These are phyloP conservation scores for Amblyjoppa proteus DNA, from an alignment of 2,888 invertebrate genomes.

Conservation along the genomic window DNA sequence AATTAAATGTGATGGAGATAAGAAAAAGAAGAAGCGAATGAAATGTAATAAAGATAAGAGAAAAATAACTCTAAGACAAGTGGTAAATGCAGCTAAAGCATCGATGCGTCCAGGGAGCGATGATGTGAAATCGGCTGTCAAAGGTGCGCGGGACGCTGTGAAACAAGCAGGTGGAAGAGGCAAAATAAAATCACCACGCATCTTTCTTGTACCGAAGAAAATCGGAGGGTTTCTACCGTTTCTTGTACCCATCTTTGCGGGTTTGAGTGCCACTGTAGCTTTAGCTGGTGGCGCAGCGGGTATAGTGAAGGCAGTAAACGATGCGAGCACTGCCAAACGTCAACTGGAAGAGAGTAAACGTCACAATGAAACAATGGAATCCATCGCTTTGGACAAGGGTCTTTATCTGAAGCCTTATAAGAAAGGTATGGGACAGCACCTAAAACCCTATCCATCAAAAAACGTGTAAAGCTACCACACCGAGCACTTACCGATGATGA, in stretches of 20 bases:
- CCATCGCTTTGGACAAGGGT: too few species aligned
- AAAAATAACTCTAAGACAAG: constrained; percentile 32
- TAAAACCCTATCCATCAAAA: constrained; percentile 70
- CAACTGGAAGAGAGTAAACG: too few species aligned
- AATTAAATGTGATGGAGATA: too few species aligned
- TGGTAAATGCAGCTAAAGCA: constrained; percentile 40
- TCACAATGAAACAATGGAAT: too few species aligned
- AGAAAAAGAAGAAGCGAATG: constrained; percentile 3
- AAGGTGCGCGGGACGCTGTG: constrained; percentile 55
- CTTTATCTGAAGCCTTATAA: too few species aligned
- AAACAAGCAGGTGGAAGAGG: constrained; percentile 59
- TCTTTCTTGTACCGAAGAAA: constrained; percentile 66
- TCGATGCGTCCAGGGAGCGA: neutral
- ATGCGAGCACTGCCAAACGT: constrained; percentile 59
- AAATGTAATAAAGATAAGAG: constrained; percentile 32
- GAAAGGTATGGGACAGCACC: constrained; percentile 63
- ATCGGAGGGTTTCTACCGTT: neutral
- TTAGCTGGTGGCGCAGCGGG: constrained; percentile 80
- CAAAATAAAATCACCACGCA: constrained; percentile 54
- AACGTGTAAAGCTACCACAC: constrained; percentile 61
- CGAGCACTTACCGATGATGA: constrained; percentile 74
- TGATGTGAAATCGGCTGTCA: constrained; percentile 46
- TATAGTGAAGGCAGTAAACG: constrained; percentile 79
- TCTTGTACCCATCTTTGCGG: too few species aligned
- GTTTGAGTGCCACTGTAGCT: constrained; percentile 69